These are phyloP conservation scores for Campylorhamphus procurvoides DNA, from an alignment of 2,113 vertebrate genomes.

Conservation along the genomic window DNA sequence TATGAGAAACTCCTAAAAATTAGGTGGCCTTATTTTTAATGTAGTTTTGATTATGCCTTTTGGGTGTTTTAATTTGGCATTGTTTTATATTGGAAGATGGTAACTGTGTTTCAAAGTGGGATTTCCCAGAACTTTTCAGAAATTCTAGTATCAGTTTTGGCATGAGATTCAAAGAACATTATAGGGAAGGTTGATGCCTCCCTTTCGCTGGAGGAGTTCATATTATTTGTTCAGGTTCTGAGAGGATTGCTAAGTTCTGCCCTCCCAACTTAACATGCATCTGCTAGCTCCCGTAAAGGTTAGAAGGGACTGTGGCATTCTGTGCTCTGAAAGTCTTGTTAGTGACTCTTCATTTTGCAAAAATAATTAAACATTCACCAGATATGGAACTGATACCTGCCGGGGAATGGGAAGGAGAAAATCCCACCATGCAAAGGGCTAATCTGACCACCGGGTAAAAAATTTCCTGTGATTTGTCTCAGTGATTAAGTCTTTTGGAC, in stretches of 20 bases:
- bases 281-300: not conserved
- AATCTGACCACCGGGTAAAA: not conserved
- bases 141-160: not conserved
- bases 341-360: not conserved
- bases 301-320: not conserved
- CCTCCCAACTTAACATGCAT: not conserved
- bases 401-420: not conserved
- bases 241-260: not conserved
- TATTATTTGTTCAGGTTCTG: not conserved
- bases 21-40: not conserved
- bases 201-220: not conserved
- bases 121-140: not conserved
- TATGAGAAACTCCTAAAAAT: slow-evolving; percentile 14
- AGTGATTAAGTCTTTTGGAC: not conserved
- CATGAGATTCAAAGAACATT: not conserved
- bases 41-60: slow-evolving; percentile 17
- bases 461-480: not conserved
- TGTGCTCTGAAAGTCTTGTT: not conserved
- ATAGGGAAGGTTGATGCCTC: not conserved
- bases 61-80: not conserved
- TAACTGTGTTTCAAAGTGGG: not conserved
- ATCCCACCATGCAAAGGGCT: not conserved
- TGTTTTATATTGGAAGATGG: not conserved
- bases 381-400: not conserved
- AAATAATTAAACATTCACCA: not conserved